Base-by-base conservation (phyloP, 2,888 invertebrate genomes). In the Lasius platythorax region DNA sequence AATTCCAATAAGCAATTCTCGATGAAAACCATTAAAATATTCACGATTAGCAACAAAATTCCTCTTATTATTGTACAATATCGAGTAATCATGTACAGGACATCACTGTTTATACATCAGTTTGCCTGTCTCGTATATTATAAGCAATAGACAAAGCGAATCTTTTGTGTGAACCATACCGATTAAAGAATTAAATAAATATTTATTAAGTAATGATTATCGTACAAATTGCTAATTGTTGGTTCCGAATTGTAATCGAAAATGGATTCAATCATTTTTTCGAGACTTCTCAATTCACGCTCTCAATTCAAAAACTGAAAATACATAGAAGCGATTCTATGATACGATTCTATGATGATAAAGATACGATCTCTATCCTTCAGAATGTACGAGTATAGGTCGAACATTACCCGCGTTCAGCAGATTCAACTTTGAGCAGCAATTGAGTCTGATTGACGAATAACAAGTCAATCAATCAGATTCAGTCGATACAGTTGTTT, bases 91-190 rank as follows among this genome's bases (percentile, higher is more conserved):
- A 40, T 46, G 66, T 33, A 46, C 66, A 75, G 15, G 30, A 46
- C 66, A 64, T 64, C 2, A 9, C 43, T 64, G 66, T 64, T 53
- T 43, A 64, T 46, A 33, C n/a, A 63, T 5, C 23, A 46, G 66
- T 64, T 75, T 30, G 30, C 40, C 28, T 73, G 73, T 73, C 73
- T 75, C 75, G 43, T 64, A 30, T 30, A 75, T 74, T 43, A 74
- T 74, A 63, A 28, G 61, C 40, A 73, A 73, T 74, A 75, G 23
- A 46, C 9, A 64, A 75, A 75, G 6, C 30, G n/a, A 75, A 75
- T 33, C 23, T 64, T 50, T 53, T 53, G 50, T n/a, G n/a, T 58
- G 15, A 15, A 75, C 9, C n/a, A 15, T 63, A 33, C 4, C 33
- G n/a, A 40, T 1, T 30, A 43, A 74, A 28, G 37, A 15, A 70